Evolutionary conservation across 2,113 vertebrate species (phyloP).

Genomic region (Aegotheles bennettii): DNA sequence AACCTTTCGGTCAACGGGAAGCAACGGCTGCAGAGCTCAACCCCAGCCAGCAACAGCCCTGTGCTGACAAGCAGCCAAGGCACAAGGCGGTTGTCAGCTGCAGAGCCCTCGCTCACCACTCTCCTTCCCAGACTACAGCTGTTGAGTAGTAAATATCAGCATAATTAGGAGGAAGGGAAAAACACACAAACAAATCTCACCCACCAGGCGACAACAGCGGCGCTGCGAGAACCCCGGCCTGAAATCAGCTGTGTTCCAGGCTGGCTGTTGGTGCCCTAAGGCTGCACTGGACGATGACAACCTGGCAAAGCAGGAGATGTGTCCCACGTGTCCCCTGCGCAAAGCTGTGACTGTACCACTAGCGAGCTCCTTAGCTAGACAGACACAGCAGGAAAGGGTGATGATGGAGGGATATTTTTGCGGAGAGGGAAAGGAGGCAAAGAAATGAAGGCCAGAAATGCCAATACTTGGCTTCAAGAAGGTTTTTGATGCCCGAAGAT

Average conservation of each 20-base stretch:
- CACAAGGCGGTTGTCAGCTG: background rate
- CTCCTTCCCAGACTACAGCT: slow-evolving; percentile 32
- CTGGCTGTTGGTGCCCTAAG: background rate
- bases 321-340: rapidly evolving
- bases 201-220: background rate
- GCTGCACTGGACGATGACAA: background rate
- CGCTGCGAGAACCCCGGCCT: background rate
- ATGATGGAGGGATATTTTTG: background rate
- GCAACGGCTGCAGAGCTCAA: background rate
- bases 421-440: background rate
- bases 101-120: background rate
- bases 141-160: slow-evolving; percentile 17
- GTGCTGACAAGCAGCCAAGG: slow-evolving; percentile 23
- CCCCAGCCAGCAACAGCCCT: background rate
- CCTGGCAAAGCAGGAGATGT: background rate
- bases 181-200: slow-evolving; percentile 20
- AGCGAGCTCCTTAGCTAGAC: background rate
- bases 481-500: background rate
- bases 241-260: background rate
- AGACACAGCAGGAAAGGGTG: background rate
- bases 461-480: background rate
- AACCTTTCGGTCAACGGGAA: background rate
- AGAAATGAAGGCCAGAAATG: background rate
- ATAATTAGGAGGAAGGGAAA: background rate
- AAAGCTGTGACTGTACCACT: background rate